These are phyloP conservation scores for Pseudomugil gertrudae DNA, from an alignment of 2,797 vertebrate species.

Conservation along the genomic window DNA sequence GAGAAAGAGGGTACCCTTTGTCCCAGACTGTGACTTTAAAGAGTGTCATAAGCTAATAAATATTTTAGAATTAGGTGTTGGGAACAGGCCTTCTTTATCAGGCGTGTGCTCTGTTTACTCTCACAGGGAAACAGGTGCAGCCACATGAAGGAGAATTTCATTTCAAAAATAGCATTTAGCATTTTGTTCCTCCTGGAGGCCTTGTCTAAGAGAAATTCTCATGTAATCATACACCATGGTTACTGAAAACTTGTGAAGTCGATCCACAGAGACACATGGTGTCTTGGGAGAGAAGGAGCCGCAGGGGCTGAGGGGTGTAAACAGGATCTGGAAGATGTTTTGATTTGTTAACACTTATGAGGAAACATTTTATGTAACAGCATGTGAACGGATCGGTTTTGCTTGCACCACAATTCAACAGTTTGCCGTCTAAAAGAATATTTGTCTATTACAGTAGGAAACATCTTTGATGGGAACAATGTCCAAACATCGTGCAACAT, in stretches of 20 bases:
- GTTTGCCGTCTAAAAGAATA: not conserved
- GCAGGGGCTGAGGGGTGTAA: constrained; percentile 52
- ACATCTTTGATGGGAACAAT: constrained; percentile 18
- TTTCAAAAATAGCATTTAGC: constrained; percentile 93
- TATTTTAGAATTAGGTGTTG: constrained; percentile 98
- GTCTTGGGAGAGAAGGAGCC: constrained; percentile 69
- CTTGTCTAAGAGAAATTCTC: constrained; percentile 83
- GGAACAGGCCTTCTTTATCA: constrained; percentile 86
- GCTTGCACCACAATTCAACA: not conserved
- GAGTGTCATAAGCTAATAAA: constrained; percentile 97
- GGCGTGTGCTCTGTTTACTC: constrained; percentile 93
- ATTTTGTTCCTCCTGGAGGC: constrained; percentile 81
- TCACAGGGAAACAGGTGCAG: constrained; percentile 95
- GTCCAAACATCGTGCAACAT: not conserved
- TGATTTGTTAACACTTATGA: constrained; percentile 63
- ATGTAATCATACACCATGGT: constrained; percentile 84
- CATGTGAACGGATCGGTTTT: not conserved
- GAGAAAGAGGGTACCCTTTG: constrained; percentile 87
- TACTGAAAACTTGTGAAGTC: constrained; percentile 82
- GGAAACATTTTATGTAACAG: constrained; percentile 29
- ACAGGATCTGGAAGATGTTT: constrained; percentile 71
- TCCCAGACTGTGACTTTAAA: constrained; percentile 88
- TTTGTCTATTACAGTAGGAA: not conserved
- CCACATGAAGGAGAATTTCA: constrained; percentile 95
- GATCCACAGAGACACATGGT: constrained; percentile 85